These are phyloP conservation scores for Tinamus major DNA, from an alignment of 2,797 vertebrate genomes.

Conservation along the genomic window DNA sequence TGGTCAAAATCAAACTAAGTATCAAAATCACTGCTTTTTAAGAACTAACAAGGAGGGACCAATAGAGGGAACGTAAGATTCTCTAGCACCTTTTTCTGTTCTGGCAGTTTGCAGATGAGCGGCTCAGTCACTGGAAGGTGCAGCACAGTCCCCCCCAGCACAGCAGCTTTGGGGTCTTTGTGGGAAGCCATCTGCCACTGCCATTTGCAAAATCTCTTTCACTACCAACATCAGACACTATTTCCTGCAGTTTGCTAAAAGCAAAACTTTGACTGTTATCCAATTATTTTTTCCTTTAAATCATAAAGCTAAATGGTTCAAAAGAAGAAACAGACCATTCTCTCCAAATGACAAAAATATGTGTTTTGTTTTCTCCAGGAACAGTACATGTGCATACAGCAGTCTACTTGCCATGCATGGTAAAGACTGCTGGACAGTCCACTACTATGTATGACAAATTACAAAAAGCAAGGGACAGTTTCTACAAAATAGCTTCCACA, in stretches of 20 bases:
- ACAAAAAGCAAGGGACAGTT: neutral
- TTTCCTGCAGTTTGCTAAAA: conserved; percentile 39
- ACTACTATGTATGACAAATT: neutral
- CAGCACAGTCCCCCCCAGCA: neutral
- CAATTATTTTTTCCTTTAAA: conserved; percentile 39
- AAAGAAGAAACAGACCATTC: neutral
- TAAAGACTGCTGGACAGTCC: neutral
- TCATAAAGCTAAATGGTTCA: neutral
- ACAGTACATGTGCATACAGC: neutral
- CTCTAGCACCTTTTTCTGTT: neutral
- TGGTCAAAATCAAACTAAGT: neutral
- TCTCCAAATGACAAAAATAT: neutral
- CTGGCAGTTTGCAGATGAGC: neutral
- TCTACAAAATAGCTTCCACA: neutral
- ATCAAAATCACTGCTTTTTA: neutral
- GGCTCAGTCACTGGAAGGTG: conserved; percentile 6
- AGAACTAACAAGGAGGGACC: neutral
- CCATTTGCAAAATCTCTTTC: conserved; percentile 50
- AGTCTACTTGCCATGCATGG: neutral
- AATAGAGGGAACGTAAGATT: neutral
- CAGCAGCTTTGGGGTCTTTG: conserved; percentile 41
- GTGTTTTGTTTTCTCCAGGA: rapidly evolving
- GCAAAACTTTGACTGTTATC: conserved; percentile 43
- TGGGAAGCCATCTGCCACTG: conserved; percentile 56
- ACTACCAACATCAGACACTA: conserved; percentile 38